phyloP scores from a whole-genome alignment of 2,797 vertebrate species.

The Podargus strigoides region DNA sequence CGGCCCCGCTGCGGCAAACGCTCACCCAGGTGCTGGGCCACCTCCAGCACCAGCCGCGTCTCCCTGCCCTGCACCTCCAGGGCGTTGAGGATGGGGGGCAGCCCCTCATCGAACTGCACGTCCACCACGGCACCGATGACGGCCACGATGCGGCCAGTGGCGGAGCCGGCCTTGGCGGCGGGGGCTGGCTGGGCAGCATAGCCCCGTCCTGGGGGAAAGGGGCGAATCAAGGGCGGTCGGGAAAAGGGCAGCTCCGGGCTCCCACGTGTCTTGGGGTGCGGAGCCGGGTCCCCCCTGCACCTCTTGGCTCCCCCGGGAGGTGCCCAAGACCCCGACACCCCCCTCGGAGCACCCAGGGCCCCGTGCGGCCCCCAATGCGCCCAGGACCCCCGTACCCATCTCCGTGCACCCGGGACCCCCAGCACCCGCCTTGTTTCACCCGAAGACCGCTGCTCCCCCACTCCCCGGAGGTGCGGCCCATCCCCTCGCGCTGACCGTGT shows the following conservation, averaged over 20 bases:
- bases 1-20: not conserved
- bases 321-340: no score
- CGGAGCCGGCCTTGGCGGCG: constrained; percentile 66
- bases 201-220: constrained; percentile 77
- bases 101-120: constrained; percentile 93
- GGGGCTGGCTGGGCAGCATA: constrained; percentile 87
- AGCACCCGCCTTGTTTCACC: no score
- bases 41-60: constrained; percentile 90
- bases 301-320: no score
- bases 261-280: fast-evolving
- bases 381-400: not conserved
- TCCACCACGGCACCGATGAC: constrained; percentile 97
- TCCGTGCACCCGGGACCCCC: not conserved
- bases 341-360: not conserved
- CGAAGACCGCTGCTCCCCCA: not conserved
- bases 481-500: no score
- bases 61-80: constrained; percentile 91
- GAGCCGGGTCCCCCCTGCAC: not conserved
- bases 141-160: constrained; percentile 86
- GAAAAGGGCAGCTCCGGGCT: not conserved
- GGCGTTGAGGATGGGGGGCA: constrained; percentile 96
- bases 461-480: not conserved
- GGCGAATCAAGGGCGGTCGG: not conserved
- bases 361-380: no score
- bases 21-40: constrained; percentile 92